Base-by-base conservation (phyloP, 1,140 invertebrate genomes). In the Zaprionus ornatus region DNA sequence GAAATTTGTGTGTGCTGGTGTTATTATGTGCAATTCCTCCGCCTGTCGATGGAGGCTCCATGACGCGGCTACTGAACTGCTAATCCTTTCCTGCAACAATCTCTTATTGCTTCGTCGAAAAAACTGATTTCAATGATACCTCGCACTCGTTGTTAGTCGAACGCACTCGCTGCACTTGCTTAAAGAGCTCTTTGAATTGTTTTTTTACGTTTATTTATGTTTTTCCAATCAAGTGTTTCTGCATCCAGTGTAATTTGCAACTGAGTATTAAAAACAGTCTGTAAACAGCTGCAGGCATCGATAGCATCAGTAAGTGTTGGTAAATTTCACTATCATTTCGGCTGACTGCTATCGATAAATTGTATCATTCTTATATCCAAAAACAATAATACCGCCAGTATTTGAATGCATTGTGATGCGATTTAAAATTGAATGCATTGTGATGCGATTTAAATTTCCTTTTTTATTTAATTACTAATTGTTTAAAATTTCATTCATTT, bases 1-100 rank as follows among this genome's bases (percentile, higher is more conserved):
- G 85, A 68, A 88, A 88, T 52, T 90, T 88, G 62, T 88, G 85
- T 60, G 81, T 77, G 21, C 57, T 67, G 23, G 57, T 63, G 23
- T 66, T 72, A 56, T 76, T 77, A 27, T 80, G 79, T 32, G 69
- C 70, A 61, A 72, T 35, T 64, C 61, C 77, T 32, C 74, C 80
- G 69, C 69, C 86, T 52, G 81, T 37, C 65, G 84, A 61, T 74
- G 78, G 84, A 56, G 85, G 84, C 59, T 87, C 83, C 84, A 87
- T 87, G 60, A 50, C 56, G 54, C 68, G 27, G 37, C 50, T 65
- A 48, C n/a, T 66, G 55, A 40, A 35, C 25, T 42, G 6, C 6
- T 50, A 12, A n/a, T 71, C 7, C 37, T 29, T 21, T 35, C 15
- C 19, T 69, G 42, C 40, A 57, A 69, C 35, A 56, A 63, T 21